These are phyloP conservation scores for Corythaixoides concolor DNA, from an alignment of 2,113 vertebrate species.

Conservation along the genomic window DNA sequence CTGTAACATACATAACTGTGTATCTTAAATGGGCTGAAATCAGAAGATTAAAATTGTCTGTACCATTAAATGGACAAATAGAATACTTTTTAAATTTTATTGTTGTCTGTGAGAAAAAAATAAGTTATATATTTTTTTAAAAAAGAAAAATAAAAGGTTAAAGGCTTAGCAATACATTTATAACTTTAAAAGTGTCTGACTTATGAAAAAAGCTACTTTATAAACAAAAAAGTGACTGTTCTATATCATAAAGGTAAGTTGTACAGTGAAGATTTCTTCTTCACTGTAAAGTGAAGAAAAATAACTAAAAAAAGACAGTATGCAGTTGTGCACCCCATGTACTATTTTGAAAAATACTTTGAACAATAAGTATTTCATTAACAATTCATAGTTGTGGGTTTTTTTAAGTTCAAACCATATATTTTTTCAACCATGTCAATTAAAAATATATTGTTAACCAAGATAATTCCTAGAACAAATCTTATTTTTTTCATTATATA, in stretches of 20 bases:
- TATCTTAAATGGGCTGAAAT: neutral
- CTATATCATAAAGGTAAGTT: neutral
- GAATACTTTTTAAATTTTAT: neutral
- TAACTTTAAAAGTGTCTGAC: neutral
- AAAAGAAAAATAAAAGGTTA: neutral
- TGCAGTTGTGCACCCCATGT: neutral
- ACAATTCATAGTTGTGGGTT: neutral
- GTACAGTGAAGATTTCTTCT: neutral
- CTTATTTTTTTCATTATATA: neutral
- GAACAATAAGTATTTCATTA: neutral
- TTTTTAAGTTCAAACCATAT: neutral
- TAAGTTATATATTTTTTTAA: no score
- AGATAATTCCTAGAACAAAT: neutral
- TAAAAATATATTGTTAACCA: neutral
- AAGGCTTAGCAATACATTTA: neutral
- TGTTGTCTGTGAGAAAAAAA: neutral
- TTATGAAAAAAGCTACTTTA: neutral
- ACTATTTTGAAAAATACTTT: neutral
- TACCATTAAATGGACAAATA: neutral
- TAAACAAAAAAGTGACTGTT: neutral
- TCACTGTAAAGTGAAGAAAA: neutral
- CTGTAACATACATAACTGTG: neutral
- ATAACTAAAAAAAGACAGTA: neutral
- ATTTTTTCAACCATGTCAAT: neutral
- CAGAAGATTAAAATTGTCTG: neutral